phyloP scores from a whole-genome alignment of 2,888 invertebrate genomes.

The Scaptomyza caliginosa region DNA sequence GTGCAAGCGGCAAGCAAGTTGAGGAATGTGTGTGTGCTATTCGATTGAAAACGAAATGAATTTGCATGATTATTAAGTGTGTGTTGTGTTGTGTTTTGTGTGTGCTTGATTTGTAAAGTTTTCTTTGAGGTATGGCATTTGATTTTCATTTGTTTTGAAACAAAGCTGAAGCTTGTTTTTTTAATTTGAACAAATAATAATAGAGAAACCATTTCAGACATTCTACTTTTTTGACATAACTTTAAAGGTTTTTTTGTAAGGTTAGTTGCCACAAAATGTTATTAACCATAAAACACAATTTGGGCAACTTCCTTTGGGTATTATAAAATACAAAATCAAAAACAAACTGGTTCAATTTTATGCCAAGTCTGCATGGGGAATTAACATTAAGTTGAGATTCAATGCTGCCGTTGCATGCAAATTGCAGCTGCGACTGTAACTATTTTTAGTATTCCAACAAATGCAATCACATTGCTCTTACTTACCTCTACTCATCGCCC shows the following conservation, averaged over 20 bases:
- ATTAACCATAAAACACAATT: not conserved
- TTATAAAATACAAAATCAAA: not conserved
- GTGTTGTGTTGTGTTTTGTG: not conserved
- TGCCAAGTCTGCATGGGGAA: constrained; percentile 5
- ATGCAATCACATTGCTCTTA: constrained; percentile 15
- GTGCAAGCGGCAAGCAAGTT: not conserved
- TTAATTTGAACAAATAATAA: too few relatives aligned
- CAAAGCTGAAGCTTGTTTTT: too few relatives aligned
- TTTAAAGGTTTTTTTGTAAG: too few relatives aligned
- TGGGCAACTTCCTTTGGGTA: not conserved
- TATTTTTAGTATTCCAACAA: constrained; percentile 27
- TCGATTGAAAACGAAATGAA: constrained; percentile 15
- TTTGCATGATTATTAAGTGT: constrained; percentile 5
- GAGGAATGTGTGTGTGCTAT: not conserved
- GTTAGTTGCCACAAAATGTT: too few relatives aligned
- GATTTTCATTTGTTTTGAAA: not conserved
- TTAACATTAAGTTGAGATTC: not conserved
- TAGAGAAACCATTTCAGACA: too few relatives aligned
- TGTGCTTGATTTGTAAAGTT: not conserved
- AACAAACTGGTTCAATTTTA: not conserved
- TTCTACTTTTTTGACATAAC: too few relatives aligned
- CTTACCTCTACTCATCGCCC: accelerated
- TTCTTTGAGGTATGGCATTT: not conserved
- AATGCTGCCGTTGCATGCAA: constrained; percentile 6
- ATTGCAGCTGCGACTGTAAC: constrained; percentile 22